Percentiles rank a stretch among this genome's conserved stretches.
Conservation (phyloP, 2,113 vertebrate genomes). For the Tor tambroides region DNA sequence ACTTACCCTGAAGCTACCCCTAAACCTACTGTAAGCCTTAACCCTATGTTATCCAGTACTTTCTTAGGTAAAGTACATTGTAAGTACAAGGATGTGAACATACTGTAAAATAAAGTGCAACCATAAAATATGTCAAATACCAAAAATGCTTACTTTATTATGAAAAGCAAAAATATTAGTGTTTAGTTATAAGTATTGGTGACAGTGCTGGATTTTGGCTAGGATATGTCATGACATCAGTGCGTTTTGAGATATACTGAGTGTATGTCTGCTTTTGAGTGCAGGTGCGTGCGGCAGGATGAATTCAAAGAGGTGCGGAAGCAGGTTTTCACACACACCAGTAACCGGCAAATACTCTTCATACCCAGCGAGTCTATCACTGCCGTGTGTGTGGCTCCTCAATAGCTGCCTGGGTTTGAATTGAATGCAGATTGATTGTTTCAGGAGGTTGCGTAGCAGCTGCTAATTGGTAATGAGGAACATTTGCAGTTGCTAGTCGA, state of each 20-base stretch:
- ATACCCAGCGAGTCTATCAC: not conserved
- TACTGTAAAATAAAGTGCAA: no score
- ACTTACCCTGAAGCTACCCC: no score
- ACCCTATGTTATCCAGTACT: no score
- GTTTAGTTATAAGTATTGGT: not conserved
- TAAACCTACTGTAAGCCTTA: no score
- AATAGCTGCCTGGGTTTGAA: constrained; percentile 7
- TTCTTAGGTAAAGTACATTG: no score
- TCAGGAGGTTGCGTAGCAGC: constrained; percentile 11
- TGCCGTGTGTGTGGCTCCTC: not conserved
- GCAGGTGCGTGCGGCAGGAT: constrained; percentile 1
- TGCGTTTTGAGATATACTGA: not conserved
- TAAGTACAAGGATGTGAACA: no score
- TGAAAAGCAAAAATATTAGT: not conserved
- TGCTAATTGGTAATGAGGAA: constrained; percentile 33
- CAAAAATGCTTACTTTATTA: no score
- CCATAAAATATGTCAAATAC: no score
- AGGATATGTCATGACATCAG: not conserved
- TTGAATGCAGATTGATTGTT: constrained; percentile 32
- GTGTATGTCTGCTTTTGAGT: not conserved
- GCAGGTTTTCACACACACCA: not conserved
- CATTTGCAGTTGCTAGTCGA: not conserved
- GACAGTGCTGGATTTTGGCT: not conserved
- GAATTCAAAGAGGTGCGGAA: constrained; percentile 32
- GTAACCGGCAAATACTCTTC: not conserved